Evolutionary conservation across 2,888 invertebrate species (phyloP), one percentile per base, ranked within the genome.

Genomic region (Protonemura montana): DNA sequence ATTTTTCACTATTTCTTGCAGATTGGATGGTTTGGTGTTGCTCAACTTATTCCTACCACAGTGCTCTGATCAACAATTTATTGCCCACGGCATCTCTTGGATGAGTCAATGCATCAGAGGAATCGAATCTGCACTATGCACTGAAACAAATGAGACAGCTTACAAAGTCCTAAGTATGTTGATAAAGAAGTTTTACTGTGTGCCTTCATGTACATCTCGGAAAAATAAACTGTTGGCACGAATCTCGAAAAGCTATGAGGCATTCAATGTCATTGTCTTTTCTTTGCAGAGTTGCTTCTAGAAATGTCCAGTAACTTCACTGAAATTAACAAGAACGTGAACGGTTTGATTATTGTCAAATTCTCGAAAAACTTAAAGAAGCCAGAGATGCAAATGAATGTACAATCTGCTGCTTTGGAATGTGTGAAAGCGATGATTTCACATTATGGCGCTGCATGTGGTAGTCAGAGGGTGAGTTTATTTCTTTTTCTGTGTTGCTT

Each of bases 1-100:
- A 76, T 76, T 76, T 13, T 76, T 86, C 41, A 28, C 76, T 0
- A 10, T n/a, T n/a, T n/a, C n/a, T 78, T 84, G 0, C 80, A 87
- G 87, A 41, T n/a, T 76, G 26, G 85, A 87, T 29, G 87, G 87
- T n/a, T 82, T 87, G 28, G 42, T 82, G 59, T 16, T 87, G 21
- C 77, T 87, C 30, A 85, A 87, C 41, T 83, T 86, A 41, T 87
- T 87, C 81, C 84, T 87, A 7, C 87, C 87, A 26, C 87, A 87
- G 59, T 88, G 88, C 80, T 86, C 87, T 0, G 85, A 86, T 21
- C 81, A 88, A 25, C 42, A 87, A 59, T 87, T 87, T 26, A 16
- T 80, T 29, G 87, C 87, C 6, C 59, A 88, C 59, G 86, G 77
- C 10, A 26, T 88, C 10, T 82, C 35, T 0, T 88, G 88, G 88